phyloP scores from a whole-genome alignment of 2,113 vertebrate species.

The Vicugna pacos region DNA sequence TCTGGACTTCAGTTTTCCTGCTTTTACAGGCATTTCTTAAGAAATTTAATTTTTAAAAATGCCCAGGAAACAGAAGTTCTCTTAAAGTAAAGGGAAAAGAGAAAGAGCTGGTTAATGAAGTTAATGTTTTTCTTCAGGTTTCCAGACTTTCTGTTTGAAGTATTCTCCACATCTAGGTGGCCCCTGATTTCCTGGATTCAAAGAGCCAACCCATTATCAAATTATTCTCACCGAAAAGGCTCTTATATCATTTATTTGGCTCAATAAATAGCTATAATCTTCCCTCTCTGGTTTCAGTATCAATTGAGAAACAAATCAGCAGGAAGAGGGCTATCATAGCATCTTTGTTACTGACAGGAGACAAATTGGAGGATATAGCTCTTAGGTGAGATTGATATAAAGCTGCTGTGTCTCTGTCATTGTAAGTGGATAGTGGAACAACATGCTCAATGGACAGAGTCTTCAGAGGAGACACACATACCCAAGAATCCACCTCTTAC shows the following conservation, averaged over 20 bases:
- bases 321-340: neutral
- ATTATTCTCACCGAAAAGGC: neutral
- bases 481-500: neutral
- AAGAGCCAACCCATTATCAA: neutral
- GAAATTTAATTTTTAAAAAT: constrained; percentile 32
- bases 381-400: neutral
- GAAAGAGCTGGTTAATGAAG: neutral
- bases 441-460: neutral
- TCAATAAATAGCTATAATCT: neutral
- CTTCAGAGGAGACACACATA: constrained; percentile 2
- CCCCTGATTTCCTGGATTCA: neutral
- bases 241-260: neutral
- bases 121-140: neutral
- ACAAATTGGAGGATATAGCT: neutral
- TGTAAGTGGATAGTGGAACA: neutral
- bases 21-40: neutral
- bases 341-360: neutral
- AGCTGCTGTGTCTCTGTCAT: neutral
- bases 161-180: neutral
- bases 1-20: neutral
- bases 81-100: neutral
- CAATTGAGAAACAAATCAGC: neutral
- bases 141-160: neutral
- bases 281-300: neutral
- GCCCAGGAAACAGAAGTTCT: neutral